These are phyloP conservation scores for Aricia artaxerxes DNA, from an alignment of 2,888 invertebrate species.

Conservation along the genomic window DNA sequence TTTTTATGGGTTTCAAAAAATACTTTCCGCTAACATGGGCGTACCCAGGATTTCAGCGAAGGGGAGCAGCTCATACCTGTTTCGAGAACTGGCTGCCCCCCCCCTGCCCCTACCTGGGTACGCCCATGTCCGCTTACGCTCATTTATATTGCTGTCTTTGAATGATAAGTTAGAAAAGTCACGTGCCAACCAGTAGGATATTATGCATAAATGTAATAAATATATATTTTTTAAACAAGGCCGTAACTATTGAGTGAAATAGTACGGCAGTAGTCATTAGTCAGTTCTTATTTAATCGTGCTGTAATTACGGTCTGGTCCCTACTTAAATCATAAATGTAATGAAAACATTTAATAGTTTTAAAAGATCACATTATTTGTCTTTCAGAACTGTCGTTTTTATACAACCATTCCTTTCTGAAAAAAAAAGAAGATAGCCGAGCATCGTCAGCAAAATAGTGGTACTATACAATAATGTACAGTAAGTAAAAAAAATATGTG, in stretches of 20 bases:
- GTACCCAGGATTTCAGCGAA: no score
- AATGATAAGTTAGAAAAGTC: no score
- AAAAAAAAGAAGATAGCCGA: not conserved
- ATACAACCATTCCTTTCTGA: not conserved
- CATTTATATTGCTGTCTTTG: no score
- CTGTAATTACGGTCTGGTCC: slow-evolving; percentile 30
- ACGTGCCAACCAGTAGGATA: no score
- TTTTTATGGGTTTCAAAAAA: no score
- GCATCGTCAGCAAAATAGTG: not conserved
- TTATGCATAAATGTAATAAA: no score
- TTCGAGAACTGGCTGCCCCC: no score
- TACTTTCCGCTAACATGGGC: no score
- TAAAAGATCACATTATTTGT: not conserved
- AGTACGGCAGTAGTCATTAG: not conserved
- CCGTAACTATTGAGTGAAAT: not conserved
- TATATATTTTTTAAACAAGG: not conserved
- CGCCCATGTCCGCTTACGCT: no score
- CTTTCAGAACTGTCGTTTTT: not conserved
- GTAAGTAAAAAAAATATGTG: slow-evolving; percentile 28
- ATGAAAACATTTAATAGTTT: not conserved
- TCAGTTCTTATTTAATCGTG: not conserved
- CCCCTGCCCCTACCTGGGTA: no score
- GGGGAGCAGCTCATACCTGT: no score
- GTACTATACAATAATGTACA: not conserved
- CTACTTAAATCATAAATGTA: slow-evolving; percentile 13